A percentile compares a stretch with the other conserved stretches of the same genome.
phyloP scores from a whole-genome alignment of 2,888 invertebrate species.

The Temnothorax ravouxi region DNA sequence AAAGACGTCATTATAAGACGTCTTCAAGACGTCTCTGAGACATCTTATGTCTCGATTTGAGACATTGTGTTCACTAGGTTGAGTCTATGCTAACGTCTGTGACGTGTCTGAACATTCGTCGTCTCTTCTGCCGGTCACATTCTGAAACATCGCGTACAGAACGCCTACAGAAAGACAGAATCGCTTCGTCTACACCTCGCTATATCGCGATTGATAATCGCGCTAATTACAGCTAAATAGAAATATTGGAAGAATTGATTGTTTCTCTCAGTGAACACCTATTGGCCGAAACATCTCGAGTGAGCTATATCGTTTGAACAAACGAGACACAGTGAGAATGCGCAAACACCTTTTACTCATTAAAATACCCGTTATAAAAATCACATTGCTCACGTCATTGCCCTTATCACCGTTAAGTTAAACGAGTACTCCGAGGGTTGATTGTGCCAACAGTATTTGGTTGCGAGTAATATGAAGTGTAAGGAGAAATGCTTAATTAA shows the following conservation, averaged over 20 bases:
- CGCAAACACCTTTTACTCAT: slow-evolving; percentile 12
- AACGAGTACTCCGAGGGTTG: not conserved
- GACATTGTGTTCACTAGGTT: not conserved
- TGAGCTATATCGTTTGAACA: not conserved
- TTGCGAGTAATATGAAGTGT: not conserved
- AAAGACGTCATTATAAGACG: no score
- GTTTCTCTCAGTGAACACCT: slow-evolving; percentile 63
- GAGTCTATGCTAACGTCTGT: slow-evolving; percentile 52
- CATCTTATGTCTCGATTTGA: no score
- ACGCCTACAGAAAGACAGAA: slow-evolving; percentile 21
- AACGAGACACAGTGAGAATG: slow-evolving; percentile 27
- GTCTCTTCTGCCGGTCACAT: slow-evolving; percentile 50
- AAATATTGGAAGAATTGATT: slow-evolving; percentile 56
- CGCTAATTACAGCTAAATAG: slow-evolving; percentile 53
- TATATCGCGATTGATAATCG: slow-evolving; percentile 34
- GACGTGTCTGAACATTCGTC: slow-evolving; percentile 60
- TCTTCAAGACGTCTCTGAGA: no score
- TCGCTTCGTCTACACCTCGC: slow-evolving; percentile 43
- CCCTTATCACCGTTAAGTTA: not conserved
- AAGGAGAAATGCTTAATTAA: not conserved
- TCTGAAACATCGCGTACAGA: slow-evolving; percentile 32
- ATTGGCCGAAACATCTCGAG: slow-evolving; percentile 57
- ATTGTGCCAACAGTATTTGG: slow-evolving; percentile 23
- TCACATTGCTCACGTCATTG: slow-evolving; percentile 23
- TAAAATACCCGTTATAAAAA: slow-evolving; percentile 52